Percentiles rank a stretch among this genome's conserved stretches.
Conservation (phyloP, 2,113 vertebrate species). For the Andinoacara biseriatus region DNA sequence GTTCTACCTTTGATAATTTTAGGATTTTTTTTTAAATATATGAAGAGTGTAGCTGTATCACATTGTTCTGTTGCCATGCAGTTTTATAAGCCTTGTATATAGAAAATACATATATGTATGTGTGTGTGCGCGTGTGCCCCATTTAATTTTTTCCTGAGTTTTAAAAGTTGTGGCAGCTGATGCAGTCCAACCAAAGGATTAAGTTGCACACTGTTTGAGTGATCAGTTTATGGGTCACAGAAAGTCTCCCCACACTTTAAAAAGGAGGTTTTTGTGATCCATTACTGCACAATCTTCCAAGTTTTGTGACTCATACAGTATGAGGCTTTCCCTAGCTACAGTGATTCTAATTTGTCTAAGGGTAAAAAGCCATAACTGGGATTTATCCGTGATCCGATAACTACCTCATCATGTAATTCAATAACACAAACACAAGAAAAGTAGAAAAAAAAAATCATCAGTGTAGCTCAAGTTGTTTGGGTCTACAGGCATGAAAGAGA, state of each 20-base stretch:
- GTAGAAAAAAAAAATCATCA: background rate
- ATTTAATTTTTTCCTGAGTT: background rate
- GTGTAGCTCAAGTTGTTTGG: conserved; percentile 35
- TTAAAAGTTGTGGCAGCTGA: conserved; percentile 54
- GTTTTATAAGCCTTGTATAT: background rate
- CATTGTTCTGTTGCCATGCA: conserved; percentile 1
- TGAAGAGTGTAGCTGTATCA: conserved; percentile 20
- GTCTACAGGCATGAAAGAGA: conserved; percentile 18
- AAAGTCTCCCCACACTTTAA: background rate
- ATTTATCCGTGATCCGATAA: conserved; percentile 1
- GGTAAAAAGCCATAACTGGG: conserved; percentile 56
- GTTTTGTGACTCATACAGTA: background rate
- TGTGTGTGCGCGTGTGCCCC: background rate
- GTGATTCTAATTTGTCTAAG: background rate
- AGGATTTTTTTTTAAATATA: background rate
- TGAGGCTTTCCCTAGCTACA: background rate
- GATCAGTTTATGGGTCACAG: background rate
- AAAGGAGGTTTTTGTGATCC: background rate
- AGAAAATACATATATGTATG: background rate
- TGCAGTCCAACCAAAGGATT: conserved; percentile 62
- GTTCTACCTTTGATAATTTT: background rate
- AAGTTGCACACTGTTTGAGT: background rate
- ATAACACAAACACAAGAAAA: background rate
- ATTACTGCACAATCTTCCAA: background rate
- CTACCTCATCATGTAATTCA: conserved; percentile 75